Conservation (phyloP, 1,140 invertebrate species). For the Trachelipus rathkii region DNA sequence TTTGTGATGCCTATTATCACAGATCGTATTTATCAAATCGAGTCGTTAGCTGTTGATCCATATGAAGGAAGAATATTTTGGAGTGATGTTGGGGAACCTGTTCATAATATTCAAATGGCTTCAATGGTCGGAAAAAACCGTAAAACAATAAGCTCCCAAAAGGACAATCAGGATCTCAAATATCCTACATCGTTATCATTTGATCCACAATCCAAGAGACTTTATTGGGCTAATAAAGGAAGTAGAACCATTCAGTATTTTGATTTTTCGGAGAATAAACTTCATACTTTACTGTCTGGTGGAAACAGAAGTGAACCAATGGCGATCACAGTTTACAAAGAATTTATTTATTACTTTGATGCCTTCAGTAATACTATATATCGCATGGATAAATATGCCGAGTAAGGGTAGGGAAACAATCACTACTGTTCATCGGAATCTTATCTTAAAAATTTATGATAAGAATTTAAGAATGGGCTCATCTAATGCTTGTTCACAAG, state of each 20-base stretch:
- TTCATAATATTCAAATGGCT: conserved; percentile 59
- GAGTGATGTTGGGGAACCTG: conserved; percentile 52
- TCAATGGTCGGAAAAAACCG: conserved; percentile 63
- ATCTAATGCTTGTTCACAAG: conserved; percentile 32
- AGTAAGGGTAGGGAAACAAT: conserved; percentile 45
- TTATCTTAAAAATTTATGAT: conserved; percentile 36
- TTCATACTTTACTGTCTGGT: conserved; percentile 51
- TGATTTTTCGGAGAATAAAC: conserved; percentile 55
- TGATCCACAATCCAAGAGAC: conserved; percentile 58
- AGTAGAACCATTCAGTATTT: conserved; percentile 60
- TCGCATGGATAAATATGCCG: conserved; percentile 56
- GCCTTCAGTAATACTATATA: conserved; percentile 58
- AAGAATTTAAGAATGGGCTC: conserved; percentile 28
- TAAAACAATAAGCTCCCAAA: conserved; percentile 51
- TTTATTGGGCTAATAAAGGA: conserved; percentile 63
- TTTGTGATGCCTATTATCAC: conserved; percentile 58
- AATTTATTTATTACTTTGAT: conserved; percentile 60
- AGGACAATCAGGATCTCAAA: conserved; percentile 46
- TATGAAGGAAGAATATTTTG: conserved; percentile 62
- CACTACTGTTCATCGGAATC: conserved; percentile 18
- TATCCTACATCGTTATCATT: conserved; percentile 58
- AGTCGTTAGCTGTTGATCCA: conserved; percentile 64
- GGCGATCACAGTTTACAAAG: conserved; percentile 60
- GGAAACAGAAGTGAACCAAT: conserved; percentile 49
- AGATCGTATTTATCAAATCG: conserved; percentile 49